Percentiles rank a stretch among this genome's conserved stretches.
Evolutionary conservation across 1,140 invertebrate species (phyloP).

Genomic region (Thrips palmi): DNA sequence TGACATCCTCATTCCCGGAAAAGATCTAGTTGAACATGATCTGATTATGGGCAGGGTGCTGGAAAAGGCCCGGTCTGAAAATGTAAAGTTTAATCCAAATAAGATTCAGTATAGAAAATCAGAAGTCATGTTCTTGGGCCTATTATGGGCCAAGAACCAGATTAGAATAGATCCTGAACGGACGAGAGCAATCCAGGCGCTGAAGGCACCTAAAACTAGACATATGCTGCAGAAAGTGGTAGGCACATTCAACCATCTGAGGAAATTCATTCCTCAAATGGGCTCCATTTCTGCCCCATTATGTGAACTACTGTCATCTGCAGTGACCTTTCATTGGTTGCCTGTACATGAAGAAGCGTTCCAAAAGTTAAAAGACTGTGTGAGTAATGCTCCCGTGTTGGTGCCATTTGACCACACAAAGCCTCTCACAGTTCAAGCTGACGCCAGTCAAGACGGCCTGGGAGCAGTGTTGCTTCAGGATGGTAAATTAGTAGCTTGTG

Average conservation of each 20-base stretch:
- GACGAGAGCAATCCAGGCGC: slow-evolving; percentile 21
- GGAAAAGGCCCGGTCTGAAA: slow-evolving; percentile 7
- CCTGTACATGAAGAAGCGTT: slow-evolving; percentile 15
- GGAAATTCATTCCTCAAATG: slow-evolving; percentile 18
- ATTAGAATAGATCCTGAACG: slow-evolving; percentile 19
- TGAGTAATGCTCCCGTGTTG: slow-evolving; percentile 17
- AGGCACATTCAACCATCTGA: slow-evolving; percentile 23
- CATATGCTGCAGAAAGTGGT: slow-evolving; percentile 23
- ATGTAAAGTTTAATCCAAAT: slow-evolving; percentile 21
- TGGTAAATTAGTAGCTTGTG: slow-evolving; percentile 19
- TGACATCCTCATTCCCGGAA: slow-evolving; percentile 18
- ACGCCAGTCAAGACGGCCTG: slow-evolving; percentile 17
- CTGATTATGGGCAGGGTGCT: slow-evolving; percentile 16
- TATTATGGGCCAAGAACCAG: slow-evolving; percentile 20
- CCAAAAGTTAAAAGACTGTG: slow-evolving; percentile 16
- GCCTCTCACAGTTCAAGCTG: slow-evolving; percentile 15
- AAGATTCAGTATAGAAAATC: slow-evolving; percentile 20
- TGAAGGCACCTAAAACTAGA: slow-evolving; percentile 17
- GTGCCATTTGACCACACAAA: slow-evolving; percentile 15
- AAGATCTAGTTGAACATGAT: slow-evolving; percentile 13
- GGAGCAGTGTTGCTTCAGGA: slow-evolving; percentile 18
- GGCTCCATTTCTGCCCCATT: slow-evolving; percentile 15
- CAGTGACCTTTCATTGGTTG: slow-evolving; percentile 17
- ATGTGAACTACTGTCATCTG: slow-evolving; percentile 17
- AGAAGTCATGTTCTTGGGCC: slow-evolving; percentile 22